Conservation (phyloP, 2,113 vertebrate species). For the Empidonax alnorum region DNA sequence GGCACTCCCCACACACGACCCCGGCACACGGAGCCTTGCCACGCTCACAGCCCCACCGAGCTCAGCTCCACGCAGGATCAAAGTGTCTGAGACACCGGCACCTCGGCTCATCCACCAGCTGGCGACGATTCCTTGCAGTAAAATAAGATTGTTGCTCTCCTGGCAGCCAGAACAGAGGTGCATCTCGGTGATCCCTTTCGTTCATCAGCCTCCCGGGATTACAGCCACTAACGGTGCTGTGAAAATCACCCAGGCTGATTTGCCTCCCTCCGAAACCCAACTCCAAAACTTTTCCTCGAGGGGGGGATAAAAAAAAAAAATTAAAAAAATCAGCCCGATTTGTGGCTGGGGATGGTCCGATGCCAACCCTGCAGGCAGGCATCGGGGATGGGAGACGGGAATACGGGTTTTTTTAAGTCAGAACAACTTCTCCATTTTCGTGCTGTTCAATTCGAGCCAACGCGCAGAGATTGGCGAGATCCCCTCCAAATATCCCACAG, state of each 20-base stretch:
- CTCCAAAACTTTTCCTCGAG: slow-evolving; percentile 37
- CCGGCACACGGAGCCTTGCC: neutral
- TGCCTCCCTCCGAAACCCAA: neutral
- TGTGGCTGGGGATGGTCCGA: neutral
- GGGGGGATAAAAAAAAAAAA: no score
- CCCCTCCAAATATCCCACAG: slow-evolving; percentile 32
- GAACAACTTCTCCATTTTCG: slow-evolving; percentile 57
- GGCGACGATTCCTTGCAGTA: slow-evolving; percentile 6
- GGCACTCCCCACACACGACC: neutral
- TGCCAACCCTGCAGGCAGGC: neutral
- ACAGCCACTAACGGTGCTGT: neutral
- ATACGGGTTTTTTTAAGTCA: neutral
- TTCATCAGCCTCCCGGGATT: neutral
- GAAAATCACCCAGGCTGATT: neutral
- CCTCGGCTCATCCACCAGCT: neutral
- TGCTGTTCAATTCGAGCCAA: neutral
- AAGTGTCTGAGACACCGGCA: neutral
- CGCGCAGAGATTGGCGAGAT: neutral
- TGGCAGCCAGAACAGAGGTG: neutral
- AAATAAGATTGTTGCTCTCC: neutral
- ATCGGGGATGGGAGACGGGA: neutral
- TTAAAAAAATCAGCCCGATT: neutral
- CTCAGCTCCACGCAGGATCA: slow-evolving; percentile 2
- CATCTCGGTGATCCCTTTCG: neutral
- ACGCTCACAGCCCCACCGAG: neutral